Evolutionary conservation across 2,113 vertebrate genomes (phyloP), one percentile per base, ranked within the genome.

Genomic region (Myrmecobius fasciatus): DNA sequence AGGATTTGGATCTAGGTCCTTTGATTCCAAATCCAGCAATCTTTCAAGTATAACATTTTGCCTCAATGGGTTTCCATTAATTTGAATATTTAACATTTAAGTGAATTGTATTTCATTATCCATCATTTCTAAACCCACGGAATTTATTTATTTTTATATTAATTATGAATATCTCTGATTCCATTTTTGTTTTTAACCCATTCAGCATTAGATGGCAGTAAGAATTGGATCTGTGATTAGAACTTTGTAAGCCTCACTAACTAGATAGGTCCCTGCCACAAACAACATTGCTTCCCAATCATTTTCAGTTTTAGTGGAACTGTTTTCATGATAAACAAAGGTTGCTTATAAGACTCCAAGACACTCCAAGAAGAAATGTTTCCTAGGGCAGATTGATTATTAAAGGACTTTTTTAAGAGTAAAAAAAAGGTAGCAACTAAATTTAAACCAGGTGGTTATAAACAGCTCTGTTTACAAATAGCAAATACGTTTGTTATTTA

Each of bases 401-500:
- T 97, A 91, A 89, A 97, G 95, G 92, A 95, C 52, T 43, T 0
- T n/a, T 97, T 94, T 97, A 93, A 94, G 95, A 96, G 92, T 93
- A 95, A 94, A 95, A 95, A 43, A 83, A 94, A 97, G 95, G 96
- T 96, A 97, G 97, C 95, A 97, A 97, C 93, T 97, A 96, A 96
- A 95, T 98, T 95, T 95, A 93, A 96, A 95, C 95, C 97, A 96
- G 93, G 97, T 91, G 97, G 91, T 95, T 97, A 94, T 95, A 97
- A 97, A 98, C 96, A 95, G 96, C 89, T 92, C 92, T 97, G 95
- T 97, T 97, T 96, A 97, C 96, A 97, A 97, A 97, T 52, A 97
- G 97, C 92, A 97, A 94, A 92, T 96, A 96, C 91, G 97, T 97
- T 97, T 94, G 97, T 97, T 98, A 96, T 97, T 95, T 96, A 56